Evolutionary conservation across 2,797 vertebrate genomes (phyloP), one percentile per base, ranked within the genome.

Genomic region (Myoxocephalus aenaeus): DNA sequence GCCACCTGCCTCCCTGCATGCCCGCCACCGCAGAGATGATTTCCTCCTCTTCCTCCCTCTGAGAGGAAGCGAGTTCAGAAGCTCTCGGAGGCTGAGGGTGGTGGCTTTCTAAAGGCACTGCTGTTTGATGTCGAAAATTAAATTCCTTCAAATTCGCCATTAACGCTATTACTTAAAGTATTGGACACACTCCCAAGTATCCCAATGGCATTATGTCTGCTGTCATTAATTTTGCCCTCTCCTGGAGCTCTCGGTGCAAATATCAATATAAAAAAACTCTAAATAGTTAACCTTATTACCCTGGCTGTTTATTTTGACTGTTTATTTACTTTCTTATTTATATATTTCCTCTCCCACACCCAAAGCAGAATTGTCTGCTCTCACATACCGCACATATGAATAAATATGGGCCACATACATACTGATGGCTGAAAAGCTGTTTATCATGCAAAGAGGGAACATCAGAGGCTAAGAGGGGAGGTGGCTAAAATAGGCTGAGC

Each of bases 141-240:
- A 94, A 94, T 93, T 94, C 94, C 93, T 94, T 94, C 88, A 94
- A 95, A 95, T 94, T 92, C 93, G 90, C 93, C 93, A 95, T 95
- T 96, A 95, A 95, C 91, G 93, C 90, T 92, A 90, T 94, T 94
- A 92, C 94, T 94, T 94, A 94, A 94, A 95, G 94, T 95, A 95
- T 95, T 95, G 95, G 95, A 95, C 93, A 95, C 94, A 95, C 92
- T 94, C 90, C 84, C 75, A 92, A 94, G 92, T 94, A 92, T 91
- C 85, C 89, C 90, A 90, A 93, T 93, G 91, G 93, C 86, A 93
- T 94, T 94, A 93, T 92, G 92, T 93, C 88, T 93, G 89, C 89
- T 90, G 90, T 93, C 92, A 95, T 95, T 95, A 95, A 96, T 89
- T 95, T 94, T 78, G 82, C 86, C 90, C 89, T 81, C 82, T 87